Percentiles rank a stretch among this genome's conserved stretches.
phyloP scores from a whole-genome alignment of 1,140 invertebrate genomes.

The Drosophila arawakana region DNA sequence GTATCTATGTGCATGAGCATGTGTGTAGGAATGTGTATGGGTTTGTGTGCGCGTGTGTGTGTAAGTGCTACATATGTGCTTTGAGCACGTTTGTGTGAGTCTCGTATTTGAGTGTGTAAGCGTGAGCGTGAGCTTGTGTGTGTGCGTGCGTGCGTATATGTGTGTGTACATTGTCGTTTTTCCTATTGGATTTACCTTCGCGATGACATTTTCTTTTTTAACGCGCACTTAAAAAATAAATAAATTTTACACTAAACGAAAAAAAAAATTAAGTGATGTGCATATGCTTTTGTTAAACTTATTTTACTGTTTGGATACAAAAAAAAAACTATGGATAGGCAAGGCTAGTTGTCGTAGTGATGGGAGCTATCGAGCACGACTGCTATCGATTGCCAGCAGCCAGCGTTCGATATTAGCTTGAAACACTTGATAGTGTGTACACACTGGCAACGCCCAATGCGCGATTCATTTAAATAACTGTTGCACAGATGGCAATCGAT shows the following conservation, averaged over 20 bases:
- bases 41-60: constrained; percentile 4
- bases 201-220: constrained; percentile 81
- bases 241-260: constrained; percentile 76
- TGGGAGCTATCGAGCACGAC: constrained; percentile 38
- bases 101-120: constrained; percentile 23
- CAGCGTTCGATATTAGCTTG: constrained; percentile 12
- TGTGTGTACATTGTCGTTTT: constrained; percentile 68
- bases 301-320: constrained; percentile 77
- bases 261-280: constrained; percentile 77
- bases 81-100: constrained; percentile 6
- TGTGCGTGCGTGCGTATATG: constrained; percentile 17
- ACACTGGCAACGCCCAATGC: constrained; percentile 14
- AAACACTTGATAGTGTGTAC: constrained; percentile 18
- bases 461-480: constrained; percentile 9
- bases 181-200: constrained; percentile 81
- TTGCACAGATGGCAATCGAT: background rate
- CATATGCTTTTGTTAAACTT: constrained; percentile 76
- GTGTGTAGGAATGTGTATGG: constrained; percentile 12
- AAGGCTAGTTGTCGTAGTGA: constrained; percentile 50
- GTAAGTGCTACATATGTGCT: constrained; percentile 1
- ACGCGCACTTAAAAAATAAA: constrained; percentile 81
- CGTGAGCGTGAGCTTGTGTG: constrained; percentile 12
- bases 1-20: constrained; percentile 50
- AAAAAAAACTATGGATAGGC: constrained; percentile 70
- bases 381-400: constrained; percentile 30